Evolutionary conservation across 1,140 invertebrate species (phyloP), one percentile per base, ranked within the genome.

Genomic region (Gonioctena quinquepunctata): DNA sequence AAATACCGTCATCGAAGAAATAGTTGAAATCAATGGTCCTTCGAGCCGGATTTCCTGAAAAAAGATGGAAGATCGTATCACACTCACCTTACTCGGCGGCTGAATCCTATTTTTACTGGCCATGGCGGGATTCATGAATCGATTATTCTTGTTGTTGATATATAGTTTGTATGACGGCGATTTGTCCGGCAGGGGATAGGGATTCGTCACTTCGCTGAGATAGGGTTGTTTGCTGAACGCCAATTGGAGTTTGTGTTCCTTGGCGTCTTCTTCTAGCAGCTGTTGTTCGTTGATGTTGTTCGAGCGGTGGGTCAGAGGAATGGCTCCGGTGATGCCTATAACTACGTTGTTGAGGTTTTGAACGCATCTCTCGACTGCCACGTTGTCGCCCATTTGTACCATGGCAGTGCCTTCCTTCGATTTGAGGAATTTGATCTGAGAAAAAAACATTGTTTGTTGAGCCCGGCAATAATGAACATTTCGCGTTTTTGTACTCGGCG

Each of bases 361-460:
- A 59, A 99, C 92, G 81, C 94, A 96, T 76, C 96, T 87, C 83
- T 98, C 96, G 2, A 98, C 96, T 5, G 96, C 94, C 56, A 95
- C 89, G n/a, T 90, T 89, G 83, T 98, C 96, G 11, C 96, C 96
- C 96, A 99, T 97, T 83, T 99, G 96, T 69, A 99, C 94, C 97
- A 99, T 99, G n/a, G 97, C 97, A 66, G 96, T 97, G 62, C 97
- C 97, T 81, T 98, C 96, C 86, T 99, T 99, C 64, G 95, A 98
- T 86, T 98, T 98, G 83, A 99, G 87, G 85, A 99, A 99, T 86
- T 99, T 99, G 74, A 99, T 93, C 96, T 98, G 84, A 3, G 84
- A 88, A 80, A 16, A 13, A 3, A 61, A 27, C 4, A 1, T 22
- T 18, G 21, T 42, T 8, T 42, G 7, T 42, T 42, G 7, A 42